Conservation (phyloP, 2,797 vertebrate species). For the Semaprochilodus insignis region DNA sequence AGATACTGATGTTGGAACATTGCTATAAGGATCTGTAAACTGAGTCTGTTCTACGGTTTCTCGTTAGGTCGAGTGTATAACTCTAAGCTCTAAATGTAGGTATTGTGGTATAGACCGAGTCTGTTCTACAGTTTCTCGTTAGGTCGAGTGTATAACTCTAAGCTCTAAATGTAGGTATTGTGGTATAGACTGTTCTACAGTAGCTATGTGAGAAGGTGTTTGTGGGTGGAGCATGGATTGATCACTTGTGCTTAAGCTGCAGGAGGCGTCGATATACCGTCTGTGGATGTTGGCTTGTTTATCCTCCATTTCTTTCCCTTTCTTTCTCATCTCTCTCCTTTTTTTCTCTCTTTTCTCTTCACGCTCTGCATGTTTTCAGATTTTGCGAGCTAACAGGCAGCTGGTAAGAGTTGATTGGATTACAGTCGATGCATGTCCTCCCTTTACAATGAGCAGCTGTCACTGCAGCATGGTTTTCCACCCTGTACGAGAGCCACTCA, state of each 20-base stretch:
- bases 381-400: constrained; percentile 94
- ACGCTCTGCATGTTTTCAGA: constrained; percentile 90
- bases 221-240: no score
- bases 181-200: no score
- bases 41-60: no score
- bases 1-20: no score
- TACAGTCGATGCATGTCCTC: constrained; percentile 50
- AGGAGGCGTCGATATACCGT: neutral
- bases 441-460: constrained; percentile 41
- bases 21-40: no score
- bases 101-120: no score
- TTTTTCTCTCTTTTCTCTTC: constrained; percentile 72
- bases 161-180: no score
- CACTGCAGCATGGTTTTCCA: constrained; percentile 27
- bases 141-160: no score
- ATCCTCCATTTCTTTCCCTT: constrained; percentile 64
- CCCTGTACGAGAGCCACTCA: constrained; percentile 25
- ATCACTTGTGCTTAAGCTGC: neutral
- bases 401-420: constrained; percentile 85
- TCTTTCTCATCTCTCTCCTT: constrained; percentile 66
- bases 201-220: no score
- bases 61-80: no score
- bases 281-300: constrained; percentile 3
- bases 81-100: no score
- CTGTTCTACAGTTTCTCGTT: no score